Evolutionary conservation across 2,888 invertebrate species (phyloP), one percentile per base, ranked within the genome.

Genomic region (Archips xylosteana): DNA sequence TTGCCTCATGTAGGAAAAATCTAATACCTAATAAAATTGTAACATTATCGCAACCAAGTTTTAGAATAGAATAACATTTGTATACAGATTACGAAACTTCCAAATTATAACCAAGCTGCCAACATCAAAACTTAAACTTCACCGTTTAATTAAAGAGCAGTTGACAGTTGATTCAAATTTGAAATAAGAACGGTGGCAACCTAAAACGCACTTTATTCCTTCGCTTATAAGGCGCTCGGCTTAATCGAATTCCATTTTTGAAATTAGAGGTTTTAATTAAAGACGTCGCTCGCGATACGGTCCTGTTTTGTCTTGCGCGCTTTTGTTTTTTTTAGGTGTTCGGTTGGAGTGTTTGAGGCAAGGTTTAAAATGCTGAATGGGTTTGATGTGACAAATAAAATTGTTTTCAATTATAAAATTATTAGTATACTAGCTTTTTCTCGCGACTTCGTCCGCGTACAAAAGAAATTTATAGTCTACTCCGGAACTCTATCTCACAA

Each of bases 231-330:
- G 47, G 68, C 10, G 36, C 47, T 15, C 34, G 15, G 8, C 12
- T n/a, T 45, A 32, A 62, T 54, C 57, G 61, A 51, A 51, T 69
- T 72, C 70, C 74, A 75, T 75, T 80, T 81, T 81, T 79, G 81
- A 83, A 85, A 85, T 85, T 83, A 83, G 83, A 84, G 81, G 81
- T 82, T 81, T 83, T 85, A 83, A 85, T 83, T 83, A 83, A 77
- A 82, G 82, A 78, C 74, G 78, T 77, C 79, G 77, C 78, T 77
- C 79, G 77, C 78, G 82, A 82, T 81, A 82, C 76, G 78, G 79
- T 79, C 79, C 76, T 75, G 76, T 83, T 83, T 83, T 84, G 83
- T 84, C 61, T 70, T 71, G 75, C 76, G 76, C 66, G 71, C 57
- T 77, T 76, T 77, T 77, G 80, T 76, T 75, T 76, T 80, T 32